These are phyloP conservation scores for Benitochromis conjunctus DNA, from an alignment of 2,113 vertebrate species.

Conservation along the genomic window DNA sequence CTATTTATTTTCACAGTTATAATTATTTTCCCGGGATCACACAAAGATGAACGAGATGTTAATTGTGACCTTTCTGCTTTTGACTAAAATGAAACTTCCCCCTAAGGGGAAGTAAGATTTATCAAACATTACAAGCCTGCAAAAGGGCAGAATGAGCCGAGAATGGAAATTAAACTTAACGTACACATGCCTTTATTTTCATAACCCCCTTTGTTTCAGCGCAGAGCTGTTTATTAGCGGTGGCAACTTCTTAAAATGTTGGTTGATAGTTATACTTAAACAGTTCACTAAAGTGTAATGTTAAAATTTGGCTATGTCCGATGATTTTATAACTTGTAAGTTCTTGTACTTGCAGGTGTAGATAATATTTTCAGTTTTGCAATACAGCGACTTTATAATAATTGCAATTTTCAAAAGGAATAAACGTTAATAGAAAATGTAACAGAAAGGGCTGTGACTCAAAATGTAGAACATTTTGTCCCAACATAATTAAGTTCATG, in stretches of 20 bases:
- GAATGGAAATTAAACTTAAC: conserved; percentile 40
- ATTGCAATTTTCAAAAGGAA: neutral
- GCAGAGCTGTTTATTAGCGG: conserved; percentile 9
- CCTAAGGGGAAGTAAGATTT: conserved; percentile 16
- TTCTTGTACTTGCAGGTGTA: neutral
- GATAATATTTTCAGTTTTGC: neutral
- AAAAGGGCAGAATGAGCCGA: conserved; percentile 31
- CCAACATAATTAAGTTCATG: neutral
- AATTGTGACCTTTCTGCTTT: conserved; percentile 64
- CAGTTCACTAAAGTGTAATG: conserved; percentile 19
- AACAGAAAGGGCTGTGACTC: neutral
- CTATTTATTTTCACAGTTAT: conserved; percentile 13
- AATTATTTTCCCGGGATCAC: neutral
- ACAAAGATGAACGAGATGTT: conserved; percentile 50
- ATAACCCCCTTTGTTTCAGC: conserved; percentile 12
- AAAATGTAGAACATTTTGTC: neutral
- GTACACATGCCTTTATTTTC: conserved; percentile 32
- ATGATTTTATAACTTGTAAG: conserved; percentile 17
- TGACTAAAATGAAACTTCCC: conserved; percentile 17
- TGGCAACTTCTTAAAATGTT: neutral
- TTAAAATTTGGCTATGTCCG: neutral
- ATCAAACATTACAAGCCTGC: conserved; percentile 35
- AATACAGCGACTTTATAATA: neutral
- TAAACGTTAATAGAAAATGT: neutral
- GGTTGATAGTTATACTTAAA: neutral